Percentiles rank a stretch among this genome's conserved stretches.
phyloP scores from a whole-genome alignment of 2,113 vertebrate genomes.

The Dasyprocta punctata region DNA sequence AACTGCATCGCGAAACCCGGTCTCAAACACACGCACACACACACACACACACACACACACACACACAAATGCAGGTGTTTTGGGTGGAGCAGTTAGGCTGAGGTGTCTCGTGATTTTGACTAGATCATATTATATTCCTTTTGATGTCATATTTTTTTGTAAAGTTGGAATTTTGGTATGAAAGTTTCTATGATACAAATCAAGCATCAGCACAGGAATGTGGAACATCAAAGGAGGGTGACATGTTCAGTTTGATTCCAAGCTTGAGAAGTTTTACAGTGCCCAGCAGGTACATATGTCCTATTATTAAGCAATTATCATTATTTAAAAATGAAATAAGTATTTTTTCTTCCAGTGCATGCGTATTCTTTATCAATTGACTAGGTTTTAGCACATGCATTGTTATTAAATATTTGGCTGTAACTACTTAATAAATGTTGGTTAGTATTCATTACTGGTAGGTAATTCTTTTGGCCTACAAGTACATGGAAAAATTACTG shows the following conservation, averaged over 20 bases:
- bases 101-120: conserved; percentile 32
- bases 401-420: conserved; percentile 28
- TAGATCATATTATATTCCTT: conserved; percentile 14
- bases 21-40: neutral
- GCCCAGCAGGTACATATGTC: neutral
- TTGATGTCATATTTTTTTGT: neutral
- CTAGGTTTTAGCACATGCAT: neutral
- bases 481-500: neutral
- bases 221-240: neutral
- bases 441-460: neutral
- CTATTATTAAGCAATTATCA: neutral
- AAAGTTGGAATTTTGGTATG: neutral
- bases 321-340: conserved; percentile 21
- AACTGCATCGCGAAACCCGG: neutral
- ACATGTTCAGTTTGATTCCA: neutral
- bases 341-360: neutral
- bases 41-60: neutral
- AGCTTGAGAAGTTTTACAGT: neutral
- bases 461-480: neutral
- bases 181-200: conserved; percentile 30
- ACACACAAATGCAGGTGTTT: no score
- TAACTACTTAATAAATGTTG: neutral
- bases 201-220: neutral
- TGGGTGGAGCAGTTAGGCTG: neutral
- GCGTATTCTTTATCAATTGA: neutral